A percentile compares a stretch with the other conserved stretches of the same genome.
Evolutionary conservation across 2,797 vertebrate genomes (phyloP).

Genomic region (Jordanella pulchra): DNA sequence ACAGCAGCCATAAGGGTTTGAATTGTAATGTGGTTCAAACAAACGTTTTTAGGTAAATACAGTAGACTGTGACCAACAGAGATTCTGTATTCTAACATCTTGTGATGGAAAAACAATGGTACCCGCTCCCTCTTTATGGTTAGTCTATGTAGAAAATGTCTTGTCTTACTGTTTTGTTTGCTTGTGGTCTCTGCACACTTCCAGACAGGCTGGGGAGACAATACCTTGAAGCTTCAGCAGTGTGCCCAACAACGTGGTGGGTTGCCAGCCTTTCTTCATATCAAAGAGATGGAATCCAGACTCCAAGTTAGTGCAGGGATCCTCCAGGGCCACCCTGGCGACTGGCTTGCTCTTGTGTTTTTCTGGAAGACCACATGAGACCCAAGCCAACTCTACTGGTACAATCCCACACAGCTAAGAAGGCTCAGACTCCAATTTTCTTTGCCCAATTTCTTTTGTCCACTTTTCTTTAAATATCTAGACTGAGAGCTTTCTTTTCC

Average conservation of each 20-base stretch:
- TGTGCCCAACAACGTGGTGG: constrained; percentile 32
- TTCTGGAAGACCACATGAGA: constrained; percentile 27
- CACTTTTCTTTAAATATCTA: constrained; percentile 14
- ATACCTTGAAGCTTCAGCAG: constrained; percentile 41
- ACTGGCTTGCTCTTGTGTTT: constrained; percentile 17
- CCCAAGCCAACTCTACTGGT: constrained; percentile 12
- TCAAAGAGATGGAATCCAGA: constrained; percentile 55
- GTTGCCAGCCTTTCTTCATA: constrained; percentile 36
- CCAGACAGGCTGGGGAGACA: constrained; percentile 43
- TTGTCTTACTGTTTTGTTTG: neutral
- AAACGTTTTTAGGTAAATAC: neutral
- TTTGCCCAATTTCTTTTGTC: too few relatives aligned
- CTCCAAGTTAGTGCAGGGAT: constrained; percentile 31
- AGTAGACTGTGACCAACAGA: neutral
- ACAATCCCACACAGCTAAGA: neutral
- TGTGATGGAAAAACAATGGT: neutral
- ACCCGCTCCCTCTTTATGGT: neutral
- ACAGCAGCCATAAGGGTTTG: constrained; percentile 24
- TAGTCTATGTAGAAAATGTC: neutral
- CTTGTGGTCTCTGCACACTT: constrained; percentile 27
- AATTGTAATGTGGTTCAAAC: constrained; percentile 12
- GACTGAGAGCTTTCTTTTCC: constrained; percentile 11
- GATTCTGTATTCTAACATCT: neutral
- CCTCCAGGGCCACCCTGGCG: constrained; percentile 30
- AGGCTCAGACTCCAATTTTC: constrained; percentile 2